Evolutionary conservation across 2,888 invertebrate genomes (phyloP), one percentile per base, ranked within the genome.

Genomic region (Tineola bisselliella): DNA sequence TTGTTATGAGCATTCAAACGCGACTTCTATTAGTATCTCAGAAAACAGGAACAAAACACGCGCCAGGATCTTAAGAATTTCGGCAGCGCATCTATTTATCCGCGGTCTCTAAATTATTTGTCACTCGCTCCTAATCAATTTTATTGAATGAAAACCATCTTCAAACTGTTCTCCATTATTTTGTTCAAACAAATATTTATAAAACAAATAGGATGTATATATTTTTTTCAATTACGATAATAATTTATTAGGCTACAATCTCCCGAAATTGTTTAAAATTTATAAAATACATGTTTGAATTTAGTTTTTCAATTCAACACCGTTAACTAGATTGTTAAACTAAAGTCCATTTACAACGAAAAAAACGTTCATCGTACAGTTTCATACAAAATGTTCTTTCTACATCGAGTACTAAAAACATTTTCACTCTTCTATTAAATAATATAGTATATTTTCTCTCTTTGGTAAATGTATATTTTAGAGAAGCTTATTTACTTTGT

Each of bases 1-100:
- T 60, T 60, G 60, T 60, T 15, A 60, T 44, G 30, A 60, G 59
- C 17, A 59, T 30, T 60, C 60, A 44, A 60, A 48, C 48, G 25
- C 48, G 60, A 60, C 30, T 25, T 13, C 60, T 48, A 60, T 60
- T 44, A 48, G 48, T 25, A 58, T 33, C 58, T 25, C 33, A 19
- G 33, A 58, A 58, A 58, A 31, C 58, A 31, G 15, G 58, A 58
- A 58, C 58, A 58, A 58, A 54, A 18, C 18, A 33, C 15, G 15
- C 57, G 58, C 58, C 33, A 11, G 33, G 31, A 15, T 33, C 58
- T 17, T 19, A 33, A 17, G 33, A 58, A 58, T 58, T 58, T 58
- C 30, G 58, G 58, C 56, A 58, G 12, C 58, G 58, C 33, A 33
- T 58, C 58, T 48, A 48, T 48, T 48, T 17, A 17, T 48, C 48